A percentile compares a stretch with the other conserved stretches of the same genome.
phyloP scores from a whole-genome alignment of 2,797 vertebrate species.

The Siniperca scherzeri region DNA sequence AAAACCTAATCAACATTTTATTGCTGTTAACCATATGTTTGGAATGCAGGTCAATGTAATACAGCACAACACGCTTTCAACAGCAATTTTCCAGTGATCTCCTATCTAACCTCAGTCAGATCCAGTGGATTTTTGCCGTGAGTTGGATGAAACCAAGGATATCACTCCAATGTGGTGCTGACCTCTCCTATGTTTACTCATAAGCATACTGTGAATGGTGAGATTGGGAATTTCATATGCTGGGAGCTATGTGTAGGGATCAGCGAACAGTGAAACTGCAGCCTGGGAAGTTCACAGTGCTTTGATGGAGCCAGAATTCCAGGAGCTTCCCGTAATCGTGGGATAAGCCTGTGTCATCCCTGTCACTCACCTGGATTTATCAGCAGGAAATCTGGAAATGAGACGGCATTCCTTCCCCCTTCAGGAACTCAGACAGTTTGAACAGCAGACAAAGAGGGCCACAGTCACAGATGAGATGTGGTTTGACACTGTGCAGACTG shows the following conservation, averaged over 20 bases:
- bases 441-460: slow-evolving; percentile 73
- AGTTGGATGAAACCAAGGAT: slow-evolving; percentile 37
- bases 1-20: slow-evolving; percentile 43
- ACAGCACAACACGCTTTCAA: slow-evolving; percentile 19
- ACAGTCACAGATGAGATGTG: slow-evolving; percentile 70
- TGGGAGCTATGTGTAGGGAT: slow-evolving; percentile 51
- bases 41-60: slow-evolving; percentile 1
- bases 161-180: slow-evolving; percentile 15
- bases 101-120: slow-evolving; percentile 45
- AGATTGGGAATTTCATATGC: slow-evolving; percentile 68
- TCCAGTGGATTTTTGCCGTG: slow-evolving; percentile 29
- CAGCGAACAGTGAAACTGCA: slow-evolving; percentile 48
- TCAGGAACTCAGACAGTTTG: slow-evolving; percentile 44
- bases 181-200: slow-evolving; percentile 33
- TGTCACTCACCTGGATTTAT: slow-evolving; percentile 87
- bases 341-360: slow-evolving; percentile 82
- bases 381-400: slow-evolving; percentile 85
- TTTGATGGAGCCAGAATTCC: slow-evolving; percentile 80
- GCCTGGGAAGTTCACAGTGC: slow-evolving; percentile 62
- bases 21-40: slow-evolving; percentile 42
- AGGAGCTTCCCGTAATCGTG: slow-evolving; percentile 79
- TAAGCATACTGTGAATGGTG: slow-evolving; percentile 24
- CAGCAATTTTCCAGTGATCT: slow-evolving; percentile 62
- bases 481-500: slow-evolving; percentile 53
- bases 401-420: slow-evolving; percentile 75